These are phyloP conservation scores for Glareola pratincola DNA, from an alignment of 2,113 vertebrate species.

Conservation along the genomic window DNA sequence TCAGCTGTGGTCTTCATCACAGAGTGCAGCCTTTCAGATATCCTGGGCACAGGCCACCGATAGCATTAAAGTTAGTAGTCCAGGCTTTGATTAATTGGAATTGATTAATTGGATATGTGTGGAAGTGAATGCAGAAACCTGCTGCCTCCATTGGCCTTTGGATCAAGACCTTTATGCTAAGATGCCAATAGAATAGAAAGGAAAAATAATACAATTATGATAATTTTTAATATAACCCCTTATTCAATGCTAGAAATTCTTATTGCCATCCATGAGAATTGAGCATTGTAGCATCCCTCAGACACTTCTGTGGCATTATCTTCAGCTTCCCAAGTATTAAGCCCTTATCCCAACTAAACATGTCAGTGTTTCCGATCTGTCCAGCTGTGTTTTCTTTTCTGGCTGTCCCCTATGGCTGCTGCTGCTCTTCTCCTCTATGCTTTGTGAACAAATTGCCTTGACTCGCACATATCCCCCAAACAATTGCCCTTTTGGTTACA, in stretches of 20 bases:
- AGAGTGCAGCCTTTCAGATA: background rate
- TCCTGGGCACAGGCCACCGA: background rate
- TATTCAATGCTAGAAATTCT: background rate
- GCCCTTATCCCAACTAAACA: background rate
- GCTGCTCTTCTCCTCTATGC: background rate
- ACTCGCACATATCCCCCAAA: background rate
- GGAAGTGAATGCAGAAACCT: background rate
- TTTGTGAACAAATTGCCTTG: background rate
- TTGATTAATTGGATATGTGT: background rate
- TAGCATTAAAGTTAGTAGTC: background rate
- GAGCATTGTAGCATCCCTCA: background rate
- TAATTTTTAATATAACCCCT: background rate
- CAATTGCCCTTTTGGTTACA: background rate
- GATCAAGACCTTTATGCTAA: background rate
- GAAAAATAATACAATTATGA: background rate
- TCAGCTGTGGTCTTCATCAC: background rate
- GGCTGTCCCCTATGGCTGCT: background rate
- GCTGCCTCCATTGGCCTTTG: background rate
- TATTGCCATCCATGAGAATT: background rate
- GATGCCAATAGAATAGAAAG: background rate
- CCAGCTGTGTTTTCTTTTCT: background rate
- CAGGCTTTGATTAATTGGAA: background rate
- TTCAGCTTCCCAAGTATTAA: background rate
- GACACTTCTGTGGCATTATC: background rate
- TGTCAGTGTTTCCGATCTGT: background rate